These are phyloP conservation scores for Tragelaphus eurycerus DNA, from an alignment of 2,797 vertebrate species.

Conservation along the genomic window DNA sequence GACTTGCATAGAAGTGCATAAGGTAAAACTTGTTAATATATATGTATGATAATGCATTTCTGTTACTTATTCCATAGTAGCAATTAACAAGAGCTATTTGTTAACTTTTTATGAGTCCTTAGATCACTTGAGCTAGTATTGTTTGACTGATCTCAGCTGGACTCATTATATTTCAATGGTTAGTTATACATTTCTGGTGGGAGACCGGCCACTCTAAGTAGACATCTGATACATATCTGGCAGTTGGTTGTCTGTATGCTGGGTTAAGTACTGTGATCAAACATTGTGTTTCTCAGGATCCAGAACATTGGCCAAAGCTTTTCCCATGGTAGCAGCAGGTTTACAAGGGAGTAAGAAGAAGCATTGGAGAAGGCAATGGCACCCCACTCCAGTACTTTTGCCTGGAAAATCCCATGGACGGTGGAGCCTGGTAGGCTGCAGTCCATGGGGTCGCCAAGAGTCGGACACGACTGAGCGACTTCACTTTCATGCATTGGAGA, in stretches of 20 bases:
- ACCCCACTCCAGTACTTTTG: too few relatives aligned
- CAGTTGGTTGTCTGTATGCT: background rate
- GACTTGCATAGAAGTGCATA: background rate
- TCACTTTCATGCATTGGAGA: too few relatives aligned
- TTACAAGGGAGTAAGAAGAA: background rate
- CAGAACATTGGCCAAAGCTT: background rate
- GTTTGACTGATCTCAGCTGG: background rate
- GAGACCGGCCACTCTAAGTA: background rate
- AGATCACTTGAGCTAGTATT: background rate
- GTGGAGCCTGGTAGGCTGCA: too few relatives aligned
- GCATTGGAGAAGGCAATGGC: too few relatives aligned
- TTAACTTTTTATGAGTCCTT: background rate
- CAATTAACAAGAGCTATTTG: background rate
- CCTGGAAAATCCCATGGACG: too few relatives aligned
- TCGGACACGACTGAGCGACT: too few relatives aligned
- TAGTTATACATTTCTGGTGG: background rate
- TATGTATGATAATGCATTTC: background rate
- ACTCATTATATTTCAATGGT: background rate
- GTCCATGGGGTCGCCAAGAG: too few relatives aligned
- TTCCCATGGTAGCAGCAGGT: background rate
- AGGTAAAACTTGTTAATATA: background rate
- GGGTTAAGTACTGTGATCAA: background rate
- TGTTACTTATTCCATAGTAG: background rate
- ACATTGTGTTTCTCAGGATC: background rate
- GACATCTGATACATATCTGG: background rate